Evolutionary conservation across 2,113 vertebrate species (phyloP).

Genomic region (Elaphurus davidianus): DNA sequence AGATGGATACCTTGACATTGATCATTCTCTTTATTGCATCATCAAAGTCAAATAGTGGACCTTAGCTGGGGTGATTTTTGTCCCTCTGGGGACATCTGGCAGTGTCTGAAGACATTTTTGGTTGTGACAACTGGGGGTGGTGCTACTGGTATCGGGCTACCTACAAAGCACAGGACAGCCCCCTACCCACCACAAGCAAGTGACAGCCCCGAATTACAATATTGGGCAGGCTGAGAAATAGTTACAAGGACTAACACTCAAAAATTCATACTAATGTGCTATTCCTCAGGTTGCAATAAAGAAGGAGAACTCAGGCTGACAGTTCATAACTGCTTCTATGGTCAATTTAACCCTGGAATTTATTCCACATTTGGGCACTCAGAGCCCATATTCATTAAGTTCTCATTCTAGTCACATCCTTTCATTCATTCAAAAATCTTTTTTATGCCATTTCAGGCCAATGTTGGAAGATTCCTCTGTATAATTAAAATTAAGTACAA

Average conservation of each 20-base stretch:
- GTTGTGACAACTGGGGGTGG: not conserved
- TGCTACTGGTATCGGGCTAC: not conserved
- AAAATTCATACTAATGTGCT: not conserved
- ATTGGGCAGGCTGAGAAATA: not conserved
- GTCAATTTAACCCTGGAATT: not conserved
- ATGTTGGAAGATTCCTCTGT: not conserved
- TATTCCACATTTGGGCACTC: slow-evolving; percentile 16
- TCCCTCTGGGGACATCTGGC: not conserved
- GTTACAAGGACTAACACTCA: not conserved
- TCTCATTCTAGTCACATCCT: not conserved
- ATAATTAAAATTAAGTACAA: slow-evolving; percentile 47
- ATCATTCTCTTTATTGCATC: not conserved
- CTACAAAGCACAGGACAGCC: not conserved
- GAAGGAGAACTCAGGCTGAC: not conserved
- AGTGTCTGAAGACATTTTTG: not conserved
- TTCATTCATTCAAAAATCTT: slow-evolving; percentile 34
- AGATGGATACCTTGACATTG: not conserved
- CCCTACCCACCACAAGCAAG: not conserved
- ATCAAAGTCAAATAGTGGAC: not conserved
- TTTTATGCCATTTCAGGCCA: not conserved
- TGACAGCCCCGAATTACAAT: not conserved
- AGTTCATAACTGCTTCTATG: not conserved
- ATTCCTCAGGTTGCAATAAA: not conserved
- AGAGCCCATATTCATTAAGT: not conserved
- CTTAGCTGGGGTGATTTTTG: not conserved